Base-by-base conservation (phyloP, 2,888 invertebrate genomes). In the Stenurella melanura region DNA sequence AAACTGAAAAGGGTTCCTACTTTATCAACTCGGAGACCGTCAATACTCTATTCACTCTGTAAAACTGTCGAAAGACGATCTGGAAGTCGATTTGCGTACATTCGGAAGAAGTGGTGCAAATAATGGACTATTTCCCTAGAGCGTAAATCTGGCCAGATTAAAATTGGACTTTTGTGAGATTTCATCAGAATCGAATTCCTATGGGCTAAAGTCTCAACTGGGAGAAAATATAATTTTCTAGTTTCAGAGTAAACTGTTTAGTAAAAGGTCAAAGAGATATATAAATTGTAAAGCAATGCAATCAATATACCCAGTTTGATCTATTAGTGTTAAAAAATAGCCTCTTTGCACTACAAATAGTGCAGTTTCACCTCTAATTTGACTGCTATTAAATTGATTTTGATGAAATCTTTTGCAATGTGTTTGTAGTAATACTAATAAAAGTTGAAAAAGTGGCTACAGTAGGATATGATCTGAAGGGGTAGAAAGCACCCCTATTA, bases 141-240 rank as follows among this genome's bases (percentile, higher is more conserved):
- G 61, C 61, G 61, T 34, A 63, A 63, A 63, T 63, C 30, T 63
- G 30, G 30, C 61, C 61, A 34, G 34, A 63, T 63, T 63, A 63
- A 63, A 63, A 63, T 63, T 34, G 61, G 61, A 63, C 30, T 63
- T 63, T 63, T 63, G 61, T 34, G 61, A 63, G 61, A 63, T 63
- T 63, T 63, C 61, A 30, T 63, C 61, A n/a, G 34, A 63, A 63
- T 63, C 61, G 34, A 63, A 63, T 17, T 63, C 61, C 61, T 63
- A 11, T 11, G 61, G 34, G 34, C 17, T 30, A 7, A 30, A 18
- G 17, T 30, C 26, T 17, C 61, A 30, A n/a, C 34, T 10, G 26
- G 34, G 61, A 30, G 34, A 17, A 63, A 63, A 63, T 63, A 63
- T 34, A 63, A 63, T 63, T 63, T 63, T 17, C 61, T 17, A 17